Conservation (phyloP, 2,888 invertebrate species). For the Spodoptera exigua region DNA sequence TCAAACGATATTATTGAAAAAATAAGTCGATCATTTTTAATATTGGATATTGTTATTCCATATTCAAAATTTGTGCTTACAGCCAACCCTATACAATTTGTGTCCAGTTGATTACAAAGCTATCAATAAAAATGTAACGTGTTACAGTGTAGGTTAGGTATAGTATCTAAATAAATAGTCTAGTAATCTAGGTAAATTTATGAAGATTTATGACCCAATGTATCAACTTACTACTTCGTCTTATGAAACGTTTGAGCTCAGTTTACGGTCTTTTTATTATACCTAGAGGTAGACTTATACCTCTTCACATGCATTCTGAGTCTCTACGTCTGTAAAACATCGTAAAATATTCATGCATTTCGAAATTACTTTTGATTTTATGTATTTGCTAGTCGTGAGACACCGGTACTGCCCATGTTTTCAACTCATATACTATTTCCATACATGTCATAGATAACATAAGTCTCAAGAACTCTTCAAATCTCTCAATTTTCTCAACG, state of each 20-base stretch:
- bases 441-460: no score
- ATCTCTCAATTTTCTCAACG: no score
- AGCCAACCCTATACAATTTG: slow-evolving; percentile 16
- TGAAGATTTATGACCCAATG: slow-evolving; percentile 28
- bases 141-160: slow-evolving; percentile 14
- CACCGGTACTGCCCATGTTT: no score
- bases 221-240: slow-evolving; percentile 4
- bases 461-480: no score
- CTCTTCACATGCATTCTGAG: neutral
- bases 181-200: slow-evolving; percentile 15
- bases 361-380: no score
- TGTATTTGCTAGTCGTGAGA: no score
- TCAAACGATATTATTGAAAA: no score
- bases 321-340: slow-evolving; percentile 2
- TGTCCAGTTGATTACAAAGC: slow-evolving; percentile 38
- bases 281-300: slow-evolving; percentile 3
- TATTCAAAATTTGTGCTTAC: neutral
- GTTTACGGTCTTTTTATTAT: slow-evolving; percentile 39
- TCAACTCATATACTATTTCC: no score
- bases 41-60: no score
- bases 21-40: no score
- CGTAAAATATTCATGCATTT: no score
- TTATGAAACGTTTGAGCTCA: slow-evolving; percentile 13
- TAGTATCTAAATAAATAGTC: no score
- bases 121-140: slow-evolving; percentile 47